Base-by-base conservation (phyloP, 2,113 vertebrate genomes). In the Aepyceros melampus region DNA sequence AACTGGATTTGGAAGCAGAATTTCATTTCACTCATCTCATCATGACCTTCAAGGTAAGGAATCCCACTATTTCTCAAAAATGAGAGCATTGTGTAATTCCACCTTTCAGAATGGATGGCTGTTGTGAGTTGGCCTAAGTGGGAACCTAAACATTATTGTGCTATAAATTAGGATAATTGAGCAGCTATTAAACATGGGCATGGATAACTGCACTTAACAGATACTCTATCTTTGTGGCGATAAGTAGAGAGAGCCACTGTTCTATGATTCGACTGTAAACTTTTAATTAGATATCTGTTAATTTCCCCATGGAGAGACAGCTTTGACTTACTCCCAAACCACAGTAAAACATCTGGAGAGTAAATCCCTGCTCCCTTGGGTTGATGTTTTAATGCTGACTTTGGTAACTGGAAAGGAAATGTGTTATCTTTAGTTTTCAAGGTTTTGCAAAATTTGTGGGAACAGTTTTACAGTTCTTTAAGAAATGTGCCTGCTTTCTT, bases 1-100 rank as follows among this genome's bases (percentile, higher is more conserved):
- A 99, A 97, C 98, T 99, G 98, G 99, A 99, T 98, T 98, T 99
- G 96, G 99, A 99, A 98, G 99, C 99, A 0, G 99, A 99, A 98
- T 99, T 99, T 98, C 99, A 99, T 98, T 99, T 99, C 98, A 99
- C 99, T 97, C 99, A 99, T 98, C 99, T 99, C 98, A 99, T 99
- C 97, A 99, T 99, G 99, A 99, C 99, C 58, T 99, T 99, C 98
- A 99, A 99, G 99, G 99, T 99, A 98, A 99, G 99, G 87, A 98
- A 98, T 79, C 79, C 74, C 23, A 82, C 92, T 85, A 60, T 78
- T 97, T 98, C 94, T 64, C 9, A 17, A 62, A 78, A 45, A 74
- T n/a, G 33, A 51, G 74, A 74, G 82, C 21, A 27, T 76, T 31
- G 8, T 49, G 36, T 45, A 27, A 47, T 87, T 76, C 40, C 49